phyloP scores from a whole-genome alignment of 2,797 vertebrate species.

The Dallia pectoralis region DNA sequence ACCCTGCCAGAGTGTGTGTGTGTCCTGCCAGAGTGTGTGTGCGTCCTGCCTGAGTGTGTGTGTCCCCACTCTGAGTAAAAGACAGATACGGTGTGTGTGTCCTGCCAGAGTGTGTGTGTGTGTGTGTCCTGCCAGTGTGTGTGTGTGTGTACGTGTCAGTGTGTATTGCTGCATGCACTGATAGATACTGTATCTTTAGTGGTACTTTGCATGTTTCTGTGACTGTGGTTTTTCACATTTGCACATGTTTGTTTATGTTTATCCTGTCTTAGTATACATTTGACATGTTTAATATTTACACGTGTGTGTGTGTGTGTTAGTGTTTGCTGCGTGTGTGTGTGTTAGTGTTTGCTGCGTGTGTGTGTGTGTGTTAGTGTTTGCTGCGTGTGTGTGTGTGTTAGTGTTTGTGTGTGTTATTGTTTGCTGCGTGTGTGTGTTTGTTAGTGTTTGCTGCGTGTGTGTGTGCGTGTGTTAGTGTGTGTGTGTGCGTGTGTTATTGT shows the following conservation, averaged over 20 bases:
- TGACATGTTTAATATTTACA: not conserved
- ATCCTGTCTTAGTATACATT: too few species aligned
- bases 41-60: too few species aligned
- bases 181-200: conserved; percentile 4
- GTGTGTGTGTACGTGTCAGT: conserved; percentile 3
- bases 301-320: conserved; percentile 27
- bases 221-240: too few species aligned
- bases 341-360: not conserved
- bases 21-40: conserved; percentile 10
- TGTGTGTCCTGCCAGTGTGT: conserved; percentile 38
- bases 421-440: conserved; percentile 18
- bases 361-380: too few species aligned
- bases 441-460: not conserved
- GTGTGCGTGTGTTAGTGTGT: not conserved
- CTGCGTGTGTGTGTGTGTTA: too few species aligned
- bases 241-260: too few species aligned
- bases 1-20: conserved; percentile 24
- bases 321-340: not conserved
- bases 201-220: not conserved
- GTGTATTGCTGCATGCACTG: conserved; percentile 14
- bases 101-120: too few species aligned
- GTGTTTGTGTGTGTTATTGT: conserved; percentile 9
- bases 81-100: conserved; percentile 27
- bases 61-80: not conserved
- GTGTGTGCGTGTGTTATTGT: too few species aligned